phyloP scores from a whole-genome alignment of 2,113 vertebrate species.

The Mastomys coucha region DNA sequence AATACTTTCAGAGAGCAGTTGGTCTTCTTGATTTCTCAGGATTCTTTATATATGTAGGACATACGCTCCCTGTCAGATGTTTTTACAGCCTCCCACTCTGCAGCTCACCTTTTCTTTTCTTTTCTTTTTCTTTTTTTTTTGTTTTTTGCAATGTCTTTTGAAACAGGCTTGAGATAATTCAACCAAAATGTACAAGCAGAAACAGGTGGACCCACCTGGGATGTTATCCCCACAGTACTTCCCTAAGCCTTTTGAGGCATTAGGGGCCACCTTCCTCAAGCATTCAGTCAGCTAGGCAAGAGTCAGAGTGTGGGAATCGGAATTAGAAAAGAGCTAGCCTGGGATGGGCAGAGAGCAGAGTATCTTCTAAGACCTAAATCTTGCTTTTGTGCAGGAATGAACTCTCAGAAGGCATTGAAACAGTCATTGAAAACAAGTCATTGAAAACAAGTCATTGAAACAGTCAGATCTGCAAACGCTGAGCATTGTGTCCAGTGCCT shows the following conservation, averaged over 20 bases:
- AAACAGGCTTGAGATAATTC: not conserved
- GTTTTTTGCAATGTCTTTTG: too few species aligned
- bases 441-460: not conserved
- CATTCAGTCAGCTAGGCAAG: not conserved
- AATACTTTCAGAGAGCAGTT: not conserved
- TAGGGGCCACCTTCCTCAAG: not conserved
- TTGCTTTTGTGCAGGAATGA: not conserved
- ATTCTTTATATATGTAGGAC: not conserved
- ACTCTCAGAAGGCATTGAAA: not conserved
- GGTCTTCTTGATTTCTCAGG: not conserved
- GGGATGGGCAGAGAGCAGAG: not conserved
- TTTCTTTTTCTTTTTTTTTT: too few species aligned
- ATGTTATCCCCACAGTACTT: not conserved
- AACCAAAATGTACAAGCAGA: not conserved
- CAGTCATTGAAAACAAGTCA: too few species aligned
- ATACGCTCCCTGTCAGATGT: not conserved
- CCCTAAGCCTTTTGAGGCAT: too few species aligned
- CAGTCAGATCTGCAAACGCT: not conserved
- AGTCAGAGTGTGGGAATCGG: not conserved
- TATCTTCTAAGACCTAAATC: not conserved
- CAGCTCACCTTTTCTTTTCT: not conserved
- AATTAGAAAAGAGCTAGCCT: too few species aligned
- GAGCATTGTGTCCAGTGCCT: not conserved
- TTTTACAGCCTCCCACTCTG: not conserved
- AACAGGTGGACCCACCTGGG: not conserved